Evolutionary conservation across 1,140 invertebrate species (phyloP), one percentile per base, ranked within the genome.

Genomic region (Notospermus geniculatus): DNA sequence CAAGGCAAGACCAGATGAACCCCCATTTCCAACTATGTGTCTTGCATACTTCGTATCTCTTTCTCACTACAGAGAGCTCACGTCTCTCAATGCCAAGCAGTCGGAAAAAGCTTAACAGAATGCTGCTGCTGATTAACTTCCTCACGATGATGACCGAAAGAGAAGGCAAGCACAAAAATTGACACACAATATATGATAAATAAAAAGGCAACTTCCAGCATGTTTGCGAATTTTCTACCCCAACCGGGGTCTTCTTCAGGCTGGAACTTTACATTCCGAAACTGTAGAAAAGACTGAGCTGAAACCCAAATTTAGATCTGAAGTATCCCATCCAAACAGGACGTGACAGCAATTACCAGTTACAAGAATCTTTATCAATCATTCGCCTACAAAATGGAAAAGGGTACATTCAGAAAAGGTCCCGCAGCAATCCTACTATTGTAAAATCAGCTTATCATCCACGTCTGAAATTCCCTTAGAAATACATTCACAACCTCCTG

Each of bases 21-120:
- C 43, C 2, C 15, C 41, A 27, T 61, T 65, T 58, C 13, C 60
- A 4, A 23, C 41, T 15, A 58, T 65, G 59, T 66, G 64, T 58
- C 17, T 62, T 15, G 65, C 60, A 17, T 46, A 27, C 30, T 66
- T 66, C 54, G 62, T n/a, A n/a, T n/a, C n/a, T n/a, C n/a, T 50
- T 43, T 59, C 64, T 17, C 41, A 59, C 19, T 66, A 56, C 41
- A 43, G 60, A n/a, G 56, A 59, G 19, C 28, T 66, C 13, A 39
- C 60, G 41, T 13, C 19, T n/a, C n/a, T n/a, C n/a, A n/a, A n/a
- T n/a, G n/a, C n/a, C n/a, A n/a, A n/a, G n/a, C n/a, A n/a, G n/a
- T n/a, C n/a, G n/a, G n/a, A n/a, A n/a, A n/a, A n/a, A n/a, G n/a
- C n/a, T n/a, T n/a, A n/a, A n/a, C n/a, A n/a, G n/a, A n/a, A n/a